A percentile compares a stretch with the other conserved stretches of the same genome.
Conservation (phyloP, 1,140 invertebrate genomes). For the Dufourea novaeangliae region DNA sequence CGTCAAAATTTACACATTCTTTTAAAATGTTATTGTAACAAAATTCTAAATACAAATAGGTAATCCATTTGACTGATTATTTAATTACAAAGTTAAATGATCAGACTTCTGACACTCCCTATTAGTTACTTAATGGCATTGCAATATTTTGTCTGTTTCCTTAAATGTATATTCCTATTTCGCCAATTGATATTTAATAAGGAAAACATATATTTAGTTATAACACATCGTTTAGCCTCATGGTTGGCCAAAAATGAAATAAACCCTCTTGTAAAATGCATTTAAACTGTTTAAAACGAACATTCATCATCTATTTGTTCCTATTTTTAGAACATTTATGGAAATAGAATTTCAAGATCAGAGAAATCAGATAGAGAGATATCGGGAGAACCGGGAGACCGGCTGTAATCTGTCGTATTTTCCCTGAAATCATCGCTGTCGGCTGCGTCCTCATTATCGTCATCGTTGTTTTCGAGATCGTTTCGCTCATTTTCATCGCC, state of each 20-base stretch:
- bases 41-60: neutral
- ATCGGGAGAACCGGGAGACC: constrained; percentile 64
- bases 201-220: neutral
- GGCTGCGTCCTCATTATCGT: constrained; percentile 73
- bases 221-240: neutral
- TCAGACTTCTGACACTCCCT: neutral
- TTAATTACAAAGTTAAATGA: constrained; percentile 11
- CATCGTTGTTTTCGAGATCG: constrained; percentile 77
- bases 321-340: constrained; percentile 42
- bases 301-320: constrained; percentile 3
- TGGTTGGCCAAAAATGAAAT: constrained; percentile 15
- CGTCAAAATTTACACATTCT: neutral
- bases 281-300: constrained; percentile 11
- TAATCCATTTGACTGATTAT: neutral
- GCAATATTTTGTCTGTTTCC: neutral
- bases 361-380: constrained; percentile 70
- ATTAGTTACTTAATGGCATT: neutral
- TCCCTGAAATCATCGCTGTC: constrained; percentile 77
- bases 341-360: constrained; percentile 70
- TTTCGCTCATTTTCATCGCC: constrained; percentile 78
- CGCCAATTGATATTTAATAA: constrained; percentile 29
- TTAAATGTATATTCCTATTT: constrained; percentile 16
- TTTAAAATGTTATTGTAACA: neutral
- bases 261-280: constrained; percentile 19
- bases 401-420: constrained; percentile 70